These are phyloP conservation scores for Latheticus oryzae DNA, from an alignment of 2,888 invertebrate species.

Conservation along the genomic window DNA sequence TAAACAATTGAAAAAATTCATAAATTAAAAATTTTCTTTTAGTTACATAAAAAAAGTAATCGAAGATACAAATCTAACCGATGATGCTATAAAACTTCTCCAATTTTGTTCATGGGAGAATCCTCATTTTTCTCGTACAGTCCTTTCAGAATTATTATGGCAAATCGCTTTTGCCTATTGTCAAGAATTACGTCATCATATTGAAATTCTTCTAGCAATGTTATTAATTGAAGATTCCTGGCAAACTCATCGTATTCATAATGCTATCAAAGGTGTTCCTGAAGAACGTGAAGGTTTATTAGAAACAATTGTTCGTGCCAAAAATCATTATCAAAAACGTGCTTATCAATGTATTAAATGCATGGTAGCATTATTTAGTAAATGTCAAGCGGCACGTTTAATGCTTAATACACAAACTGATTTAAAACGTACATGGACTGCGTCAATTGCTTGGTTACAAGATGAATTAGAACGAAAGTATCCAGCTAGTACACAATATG, in stretches of 20 bases:
- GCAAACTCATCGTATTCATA: constrained; percentile 94
- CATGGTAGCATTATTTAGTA: constrained; percentile 89
- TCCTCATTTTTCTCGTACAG: constrained; percentile 89
- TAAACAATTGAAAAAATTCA: not conserved
- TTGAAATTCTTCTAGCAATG: constrained; percentile 88
- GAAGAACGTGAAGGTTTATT: constrained; percentile 92
- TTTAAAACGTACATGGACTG: constrained; percentile 86
- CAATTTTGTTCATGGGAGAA: constrained; percentile 98
- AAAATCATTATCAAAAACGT: constrained; percentile 95
- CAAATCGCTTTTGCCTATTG: constrained; percentile 91
- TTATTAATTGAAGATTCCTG: constrained; percentile 94
- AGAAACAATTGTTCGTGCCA: constrained; percentile 92
- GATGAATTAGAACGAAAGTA: constrained; percentile 89
- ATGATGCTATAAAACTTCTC: constrained; percentile 89
- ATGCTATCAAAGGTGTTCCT: constrained; percentile 89
- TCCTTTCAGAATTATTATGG: constrained; percentile 92
- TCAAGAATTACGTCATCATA: constrained; percentile 92
- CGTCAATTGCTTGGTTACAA: constrained; percentile 93
- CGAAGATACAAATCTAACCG: constrained; percentile 92
- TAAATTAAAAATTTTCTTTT: constrained; percentile 22
- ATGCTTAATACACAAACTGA: constrained; percentile 83
- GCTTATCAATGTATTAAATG: constrained; percentile 98
- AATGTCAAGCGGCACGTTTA: constrained; percentile 82
- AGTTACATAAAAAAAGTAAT: constrained; percentile 95
- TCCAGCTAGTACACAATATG: constrained; percentile 75